These are phyloP conservation scores for Micropoecilia bifurca DNA, from an alignment of 2,797 vertebrate species.

Conservation along the genomic window DNA sequence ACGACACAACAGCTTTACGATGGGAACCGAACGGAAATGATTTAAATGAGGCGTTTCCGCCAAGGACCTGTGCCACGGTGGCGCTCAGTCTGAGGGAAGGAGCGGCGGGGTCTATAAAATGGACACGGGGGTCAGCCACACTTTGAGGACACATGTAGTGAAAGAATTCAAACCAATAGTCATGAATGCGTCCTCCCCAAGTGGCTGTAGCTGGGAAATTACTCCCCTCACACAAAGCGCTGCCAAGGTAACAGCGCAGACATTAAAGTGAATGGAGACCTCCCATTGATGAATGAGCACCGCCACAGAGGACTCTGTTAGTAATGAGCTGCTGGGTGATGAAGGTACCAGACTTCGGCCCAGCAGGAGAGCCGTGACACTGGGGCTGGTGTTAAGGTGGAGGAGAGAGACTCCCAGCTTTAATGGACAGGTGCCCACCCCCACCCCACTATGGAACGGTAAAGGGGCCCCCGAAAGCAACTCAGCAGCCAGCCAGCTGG, in stretches of 20 bases:
- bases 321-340: conserved; percentile 46
- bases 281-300: conserved; percentile 48
- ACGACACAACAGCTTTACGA: conserved; percentile 38
- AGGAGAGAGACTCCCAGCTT: conserved; percentile 68
- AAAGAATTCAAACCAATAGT: conserved; percentile 61
- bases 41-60: conserved; percentile 55
- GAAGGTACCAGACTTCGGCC: conserved; percentile 9
- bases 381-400: conserved; percentile 49
- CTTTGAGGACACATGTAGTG: conserved; percentile 54
- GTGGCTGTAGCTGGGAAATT: conserved; percentile 49
- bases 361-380: conserved; percentile 44
- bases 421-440: conserved; percentile 18
- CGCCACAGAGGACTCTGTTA: conserved; percentile 36
- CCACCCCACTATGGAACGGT: conserved; percentile 68
- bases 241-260: conserved; percentile 65
- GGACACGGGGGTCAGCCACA: conserved; percentile 24
- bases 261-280: conserved; percentile 44
- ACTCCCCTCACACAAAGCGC: conserved; percentile 51
- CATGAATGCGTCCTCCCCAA: conserved; percentile 38
- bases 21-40: conserved; percentile 33
- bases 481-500: conserved; percentile 85
- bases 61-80: conserved; percentile 48
- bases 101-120: conserved; percentile 47
- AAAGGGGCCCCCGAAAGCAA: conserved; percentile 85
- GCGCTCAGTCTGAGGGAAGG: conserved; percentile 46